phyloP scores from a whole-genome alignment of 2,797 vertebrate genomes.

The Macropus fuliginosus region DNA sequence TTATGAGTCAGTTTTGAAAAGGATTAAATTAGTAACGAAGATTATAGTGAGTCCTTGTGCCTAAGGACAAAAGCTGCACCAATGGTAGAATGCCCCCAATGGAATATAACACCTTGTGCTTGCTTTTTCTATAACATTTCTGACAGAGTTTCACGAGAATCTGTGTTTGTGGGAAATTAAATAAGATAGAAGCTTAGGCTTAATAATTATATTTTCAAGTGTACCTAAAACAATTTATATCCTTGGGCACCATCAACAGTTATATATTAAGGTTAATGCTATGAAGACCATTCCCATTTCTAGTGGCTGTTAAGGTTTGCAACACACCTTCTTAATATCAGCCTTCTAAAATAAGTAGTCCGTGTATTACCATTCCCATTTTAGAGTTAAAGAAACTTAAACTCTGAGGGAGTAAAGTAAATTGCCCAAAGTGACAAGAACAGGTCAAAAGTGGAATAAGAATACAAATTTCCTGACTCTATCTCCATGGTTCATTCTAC shows the following conservation, averaged over 20 bases:
- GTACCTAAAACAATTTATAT: constrained; percentile 10
- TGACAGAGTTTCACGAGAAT: neutral
- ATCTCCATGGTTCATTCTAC: neutral
- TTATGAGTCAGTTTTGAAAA: neutral
- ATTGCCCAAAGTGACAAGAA: constrained; percentile 11
- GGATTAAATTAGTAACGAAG: neutral
- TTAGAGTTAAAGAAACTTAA: neutral
- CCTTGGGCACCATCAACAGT: neutral
- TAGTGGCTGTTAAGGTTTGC: neutral
- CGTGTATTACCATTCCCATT: neutral
- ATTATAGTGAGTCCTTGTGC: constrained; percentile 15
- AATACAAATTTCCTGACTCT: constrained; percentile 34
- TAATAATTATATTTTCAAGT: neutral
- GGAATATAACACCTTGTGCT: neutral
- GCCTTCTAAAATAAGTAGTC: neutral
- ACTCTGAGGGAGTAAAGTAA: neutral
- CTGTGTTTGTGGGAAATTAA: neutral
- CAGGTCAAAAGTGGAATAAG: neutral
- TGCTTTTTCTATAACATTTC: neutral
- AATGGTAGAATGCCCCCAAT: neutral
- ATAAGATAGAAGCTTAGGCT: neutral
- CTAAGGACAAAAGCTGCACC: neutral
- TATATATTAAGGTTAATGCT: neutral
- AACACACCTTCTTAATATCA: neutral
- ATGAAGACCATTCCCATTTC: neutral